A percentile compares a stretch with the other conserved stretches of the same genome.
Evolutionary conservation across 1,140 invertebrate species (phyloP).

Genomic region (Berghia stephanieae): DNA sequence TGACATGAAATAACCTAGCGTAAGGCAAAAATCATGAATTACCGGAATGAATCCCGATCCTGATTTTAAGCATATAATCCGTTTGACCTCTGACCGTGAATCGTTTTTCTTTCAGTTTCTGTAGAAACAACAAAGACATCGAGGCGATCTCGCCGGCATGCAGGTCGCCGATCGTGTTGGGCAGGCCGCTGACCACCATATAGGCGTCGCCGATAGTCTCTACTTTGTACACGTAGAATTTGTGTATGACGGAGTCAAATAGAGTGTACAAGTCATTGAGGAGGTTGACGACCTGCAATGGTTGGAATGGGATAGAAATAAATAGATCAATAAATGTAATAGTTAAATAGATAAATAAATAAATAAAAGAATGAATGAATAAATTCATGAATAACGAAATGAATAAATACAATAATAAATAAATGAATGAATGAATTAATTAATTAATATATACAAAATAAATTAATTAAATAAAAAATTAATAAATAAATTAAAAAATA

Average conservation of each 20-base stretch:
- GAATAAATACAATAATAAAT: too few relatives aligned
- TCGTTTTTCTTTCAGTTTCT: constrained; percentile 74
- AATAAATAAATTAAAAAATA: too few relatives aligned
- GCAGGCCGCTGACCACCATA: constrained; percentile 76
- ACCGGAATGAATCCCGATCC: constrained; percentile 96
- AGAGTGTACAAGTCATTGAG: constrained; percentile 73
- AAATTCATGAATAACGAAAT: too few relatives aligned
- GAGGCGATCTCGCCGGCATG: constrained; percentile 89
- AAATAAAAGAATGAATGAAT: too few relatives aligned
- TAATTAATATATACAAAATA: too few relatives aligned
- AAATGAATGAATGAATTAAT: too few relatives aligned
- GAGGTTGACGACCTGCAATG: constrained; percentile 55
- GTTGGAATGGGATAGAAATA: too few relatives aligned
- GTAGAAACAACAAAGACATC: constrained; percentile 85
- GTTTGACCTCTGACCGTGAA: constrained; percentile 62
- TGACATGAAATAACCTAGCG: too few relatives aligned
- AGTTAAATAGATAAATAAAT: too few relatives aligned
- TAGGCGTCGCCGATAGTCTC: constrained; percentile 74
- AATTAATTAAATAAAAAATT: too few relatives aligned
- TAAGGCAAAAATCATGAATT: too few relatives aligned
- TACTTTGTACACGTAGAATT: constrained; percentile 88
- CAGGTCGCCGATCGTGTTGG: constrained; percentile 85
- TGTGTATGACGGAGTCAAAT: constrained; percentile 90
- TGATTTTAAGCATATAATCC: constrained; percentile 83
- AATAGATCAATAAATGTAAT: too few relatives aligned